Evolutionary conservation across 2,113 vertebrate genomes (phyloP).

Genomic region (Pseudopodoces humilis): DNA sequence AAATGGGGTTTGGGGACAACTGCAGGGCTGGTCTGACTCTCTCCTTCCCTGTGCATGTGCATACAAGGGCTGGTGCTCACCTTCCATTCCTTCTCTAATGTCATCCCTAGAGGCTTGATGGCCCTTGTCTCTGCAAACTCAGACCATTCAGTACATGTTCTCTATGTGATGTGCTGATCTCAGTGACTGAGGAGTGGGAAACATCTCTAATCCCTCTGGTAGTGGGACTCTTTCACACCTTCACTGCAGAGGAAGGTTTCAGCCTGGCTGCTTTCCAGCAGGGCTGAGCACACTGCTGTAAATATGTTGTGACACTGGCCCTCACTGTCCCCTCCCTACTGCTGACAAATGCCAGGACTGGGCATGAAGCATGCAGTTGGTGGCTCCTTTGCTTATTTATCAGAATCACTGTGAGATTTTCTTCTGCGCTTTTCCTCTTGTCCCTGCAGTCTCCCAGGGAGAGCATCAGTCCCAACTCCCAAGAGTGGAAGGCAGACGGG

Average conservation of each 20-base stretch:
- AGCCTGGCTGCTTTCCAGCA: neutral
- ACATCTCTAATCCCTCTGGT: neutral
- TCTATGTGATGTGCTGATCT: neutral
- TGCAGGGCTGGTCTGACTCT: neutral
- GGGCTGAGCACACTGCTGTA: neutral
- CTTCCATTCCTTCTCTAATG: neutral
- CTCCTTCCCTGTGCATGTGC: accelerated
- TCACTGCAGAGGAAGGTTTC: neutral
- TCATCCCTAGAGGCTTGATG: neutral
- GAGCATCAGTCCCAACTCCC: neutral
- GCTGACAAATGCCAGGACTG: neutral
- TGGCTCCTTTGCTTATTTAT: neutral
- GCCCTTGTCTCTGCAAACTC: neutral
- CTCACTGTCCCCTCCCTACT: neutral
- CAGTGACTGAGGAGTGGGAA: neutral
- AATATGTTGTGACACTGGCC: neutral
- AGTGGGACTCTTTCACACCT: neutral
- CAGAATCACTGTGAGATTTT: neutral
- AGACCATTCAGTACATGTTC: accelerated
- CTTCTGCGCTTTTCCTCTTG: neutral
- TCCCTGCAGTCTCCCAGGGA: neutral
- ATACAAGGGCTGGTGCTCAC: neutral
- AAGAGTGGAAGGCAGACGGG: neutral
- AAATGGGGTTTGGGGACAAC: neutral
- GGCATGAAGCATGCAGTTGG: neutral